phyloP scores from a whole-genome alignment of 2,797 vertebrate species.

The Channallabes apus region DNA sequence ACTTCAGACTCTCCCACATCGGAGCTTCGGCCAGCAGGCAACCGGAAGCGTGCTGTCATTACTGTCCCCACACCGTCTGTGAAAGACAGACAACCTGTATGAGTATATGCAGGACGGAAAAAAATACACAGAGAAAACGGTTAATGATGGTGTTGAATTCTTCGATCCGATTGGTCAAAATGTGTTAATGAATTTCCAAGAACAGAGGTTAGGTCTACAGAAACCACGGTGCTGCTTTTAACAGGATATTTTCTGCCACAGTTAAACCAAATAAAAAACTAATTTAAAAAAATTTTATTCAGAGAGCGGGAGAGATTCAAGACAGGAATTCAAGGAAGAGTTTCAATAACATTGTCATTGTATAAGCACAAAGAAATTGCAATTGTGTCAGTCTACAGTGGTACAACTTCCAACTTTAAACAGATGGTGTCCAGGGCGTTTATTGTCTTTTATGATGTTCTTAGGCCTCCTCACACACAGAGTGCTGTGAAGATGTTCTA shows the following conservation, averaged over 20 bases:
- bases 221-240: neutral
- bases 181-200: neutral
- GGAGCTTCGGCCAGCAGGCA: slow-evolving; percentile 99
- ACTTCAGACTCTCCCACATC: slow-evolving; percentile 98
- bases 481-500: slow-evolving; percentile 14
- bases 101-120: neutral
- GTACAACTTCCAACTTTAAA: neutral
- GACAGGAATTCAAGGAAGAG: neutral
- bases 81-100: slow-evolving; percentile 38
- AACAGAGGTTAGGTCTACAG: too few species aligned
- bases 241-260: neutral
- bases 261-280: neutral
- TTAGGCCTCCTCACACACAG: neutral
- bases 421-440: neutral
- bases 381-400: neutral
- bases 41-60: slow-evolving; percentile 99
- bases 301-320: neutral
- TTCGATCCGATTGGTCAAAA: neutral
- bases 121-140: neutral
- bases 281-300: neutral
- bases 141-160: neutral
- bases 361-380: neutral
- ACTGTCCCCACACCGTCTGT: slow-evolving; percentile 94
- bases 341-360: too few species aligned
- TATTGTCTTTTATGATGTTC: neutral